Evolutionary conservation across 2,113 vertebrate genomes (phyloP).

Genomic region (Melanocharis versteri): DNA sequence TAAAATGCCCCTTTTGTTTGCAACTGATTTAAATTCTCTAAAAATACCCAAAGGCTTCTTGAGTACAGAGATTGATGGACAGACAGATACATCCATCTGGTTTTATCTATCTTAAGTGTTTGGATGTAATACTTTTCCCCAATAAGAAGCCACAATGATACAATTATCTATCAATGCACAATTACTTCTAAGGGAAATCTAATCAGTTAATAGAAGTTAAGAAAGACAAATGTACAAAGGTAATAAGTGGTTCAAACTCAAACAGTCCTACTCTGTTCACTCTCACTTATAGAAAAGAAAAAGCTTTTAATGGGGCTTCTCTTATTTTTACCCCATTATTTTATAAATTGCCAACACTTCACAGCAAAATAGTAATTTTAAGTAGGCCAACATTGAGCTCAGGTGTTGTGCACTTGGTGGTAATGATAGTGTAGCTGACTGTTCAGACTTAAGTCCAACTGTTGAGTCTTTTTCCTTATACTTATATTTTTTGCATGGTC

Average conservation of each 20-base stretch:
- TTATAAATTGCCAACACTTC: conserved; percentile 76
- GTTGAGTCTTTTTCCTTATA: conserved; percentile 61
- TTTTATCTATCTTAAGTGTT: conserved; percentile 44
- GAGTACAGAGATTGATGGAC: not conserved
- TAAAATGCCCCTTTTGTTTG: conserved; percentile 21
- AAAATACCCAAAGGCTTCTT: not conserved
- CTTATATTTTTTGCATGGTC: conserved; percentile 56
- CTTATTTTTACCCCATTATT: conserved; percentile 70
- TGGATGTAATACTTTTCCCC: conserved; percentile 55
- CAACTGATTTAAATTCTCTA: conserved; percentile 6
- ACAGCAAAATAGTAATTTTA: conserved; percentile 79
- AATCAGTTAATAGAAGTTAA: conserved; percentile 71
- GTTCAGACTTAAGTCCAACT: conserved; percentile 72
- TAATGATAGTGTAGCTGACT: conserved; percentile 73
- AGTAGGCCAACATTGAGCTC: conserved; percentile 64
- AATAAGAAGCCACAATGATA: conserved; percentile 48
- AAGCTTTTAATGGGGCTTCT: conserved; percentile 62
- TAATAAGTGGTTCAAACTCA: conserved; percentile 64
- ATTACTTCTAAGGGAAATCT: conserved; percentile 54
- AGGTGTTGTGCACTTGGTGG: conserved; percentile 67
- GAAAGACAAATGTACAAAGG: conserved; percentile 62
- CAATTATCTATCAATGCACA: conserved; percentile 61
- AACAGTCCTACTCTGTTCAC: conserved; percentile 5
- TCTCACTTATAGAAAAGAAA: conserved; percentile 65
- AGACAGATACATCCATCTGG: conserved; percentile 20